Evolutionary conservation across 2,113 vertebrate species (phyloP).

Genomic region (Melanocharis versteri): DNA sequence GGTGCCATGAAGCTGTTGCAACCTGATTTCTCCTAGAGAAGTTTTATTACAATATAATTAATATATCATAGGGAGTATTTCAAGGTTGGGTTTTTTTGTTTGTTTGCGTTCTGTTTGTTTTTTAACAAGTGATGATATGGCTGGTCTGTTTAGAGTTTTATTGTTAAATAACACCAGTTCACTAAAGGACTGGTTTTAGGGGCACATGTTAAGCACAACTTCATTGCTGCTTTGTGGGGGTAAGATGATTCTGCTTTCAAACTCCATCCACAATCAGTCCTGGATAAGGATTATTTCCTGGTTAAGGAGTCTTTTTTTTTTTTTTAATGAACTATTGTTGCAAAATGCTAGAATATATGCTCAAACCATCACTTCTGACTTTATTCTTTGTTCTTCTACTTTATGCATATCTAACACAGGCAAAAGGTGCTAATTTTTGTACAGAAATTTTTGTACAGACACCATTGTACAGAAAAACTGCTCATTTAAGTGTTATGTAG

Average conservation of each 20-base stretch:
- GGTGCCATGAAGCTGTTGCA: neutral
- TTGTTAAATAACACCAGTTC: neutral
- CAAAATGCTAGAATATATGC: neutral
- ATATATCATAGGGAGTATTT: neutral
- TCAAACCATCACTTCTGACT: neutral
- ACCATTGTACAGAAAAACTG: neutral
- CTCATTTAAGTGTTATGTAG: neutral
- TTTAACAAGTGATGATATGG: neutral
- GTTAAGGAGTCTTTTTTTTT: neutral
- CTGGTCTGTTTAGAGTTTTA: neutral
- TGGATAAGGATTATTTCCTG: neutral
- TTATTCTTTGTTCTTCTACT: neutral
- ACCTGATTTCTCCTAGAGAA: neutral
- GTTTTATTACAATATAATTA: neutral
- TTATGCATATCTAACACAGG: neutral
- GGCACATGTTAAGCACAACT: neutral
- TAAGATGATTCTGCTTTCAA: neutral
- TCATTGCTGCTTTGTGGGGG: neutral
- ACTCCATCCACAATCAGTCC: neutral
- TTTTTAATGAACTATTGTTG: neutral
- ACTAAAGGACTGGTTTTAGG: neutral
- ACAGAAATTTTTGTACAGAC: neutral
- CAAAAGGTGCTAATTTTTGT: neutral
- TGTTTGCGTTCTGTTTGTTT: neutral
- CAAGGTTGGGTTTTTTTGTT: neutral